Evolutionary conservation across 1,140 invertebrate genomes (phyloP), one percentile per base, ranked within the genome.

Genomic region (Fopius arisanus): DNA sequence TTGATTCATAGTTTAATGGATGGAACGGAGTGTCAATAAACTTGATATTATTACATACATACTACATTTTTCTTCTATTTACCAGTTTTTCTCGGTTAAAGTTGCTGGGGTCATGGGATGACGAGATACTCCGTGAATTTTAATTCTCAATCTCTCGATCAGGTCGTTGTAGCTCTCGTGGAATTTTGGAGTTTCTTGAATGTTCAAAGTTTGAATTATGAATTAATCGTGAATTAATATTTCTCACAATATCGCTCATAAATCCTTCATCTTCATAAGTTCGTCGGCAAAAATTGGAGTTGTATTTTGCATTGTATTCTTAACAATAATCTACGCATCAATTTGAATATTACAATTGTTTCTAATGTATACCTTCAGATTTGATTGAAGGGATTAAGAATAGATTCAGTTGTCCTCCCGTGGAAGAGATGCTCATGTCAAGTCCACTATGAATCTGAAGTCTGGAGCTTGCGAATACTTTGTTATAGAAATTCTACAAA

Each of bases 61-160:
- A 14, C 67, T 40, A 26, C 48, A 10, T n/a, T 51, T 19, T 33
- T 65, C 16, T 65, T 29, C 29, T 0, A 76, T 72, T 79, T 83
- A 91, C 93, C 93, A 94, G 76, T 91, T 93, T 82, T 90, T 93
- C 82, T 94, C 93, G 0, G 91, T 92, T 23, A 94, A 81, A 69
- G 90, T 87, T 33, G 91, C 87, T 67, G 92, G 91, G 0, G 91
- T 92, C 65, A 94, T 87, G 65, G 91, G 88, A 82, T 91, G 90
- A 76, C 91, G 89, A 37, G 91, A 89, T 19, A 92, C 90, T 7
- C 93, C 91, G 21, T 92, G 87, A 40, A 96, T 88, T 86, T 94
- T 93, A 77, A 89, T 91, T 70, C 91, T 89, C 5, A 96, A 84
- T 67, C 90, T 90, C 48, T 91, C 88, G 0, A 94, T 89, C 54